Evolutionary conservation across 1,140 invertebrate species (phyloP), one percentile per base, ranked within the genome.

Genomic region (Elymnias hypermnestra): DNA sequence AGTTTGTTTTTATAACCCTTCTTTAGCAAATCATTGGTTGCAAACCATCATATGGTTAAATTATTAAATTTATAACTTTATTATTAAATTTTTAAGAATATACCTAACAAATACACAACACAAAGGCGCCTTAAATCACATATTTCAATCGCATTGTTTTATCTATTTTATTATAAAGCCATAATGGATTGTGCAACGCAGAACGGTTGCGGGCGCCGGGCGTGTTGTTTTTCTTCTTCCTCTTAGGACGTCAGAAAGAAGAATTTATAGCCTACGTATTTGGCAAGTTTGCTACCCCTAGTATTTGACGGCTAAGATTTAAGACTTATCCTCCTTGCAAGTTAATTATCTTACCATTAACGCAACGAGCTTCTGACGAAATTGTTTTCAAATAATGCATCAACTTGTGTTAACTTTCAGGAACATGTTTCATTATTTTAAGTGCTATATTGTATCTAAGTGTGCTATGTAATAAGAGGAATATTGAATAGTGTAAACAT

Each of bases 231-330:
- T 55, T 49, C 43, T 56, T 53, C 45, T 45, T 53, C 39, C 46
- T 45, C 44, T 53, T 47, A 40, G 36, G 40, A 40, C 43, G 55
- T 57, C 55, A 49, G 45, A 53, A 37, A 57, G 55, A 57, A 29
- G 45, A 57, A 57, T 57, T 57, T 57, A 57, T 57, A 7, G 55
- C 44, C 45, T 41, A 57, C 28, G 45, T 21, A 35, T 57, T 57
- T 57, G 55, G 55, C 54, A 57, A 57, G 33, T 53, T 57, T 45
- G 49, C 53, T 53, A 49, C 45, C 37, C 54, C 28, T 48, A 43
- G 42, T 28, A 43, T 56, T 52, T 53, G 55, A 57, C 39, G 37
- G 31, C 36, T 29, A 23, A 57, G 55, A 57, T 57, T 57, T 57
- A 52, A 49, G 54, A 52, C 29, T 21, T 29, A 46, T 17, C n/a